Conservation (phyloP, 1,140 invertebrate species). For the Drosophila mauritiana region DNA sequence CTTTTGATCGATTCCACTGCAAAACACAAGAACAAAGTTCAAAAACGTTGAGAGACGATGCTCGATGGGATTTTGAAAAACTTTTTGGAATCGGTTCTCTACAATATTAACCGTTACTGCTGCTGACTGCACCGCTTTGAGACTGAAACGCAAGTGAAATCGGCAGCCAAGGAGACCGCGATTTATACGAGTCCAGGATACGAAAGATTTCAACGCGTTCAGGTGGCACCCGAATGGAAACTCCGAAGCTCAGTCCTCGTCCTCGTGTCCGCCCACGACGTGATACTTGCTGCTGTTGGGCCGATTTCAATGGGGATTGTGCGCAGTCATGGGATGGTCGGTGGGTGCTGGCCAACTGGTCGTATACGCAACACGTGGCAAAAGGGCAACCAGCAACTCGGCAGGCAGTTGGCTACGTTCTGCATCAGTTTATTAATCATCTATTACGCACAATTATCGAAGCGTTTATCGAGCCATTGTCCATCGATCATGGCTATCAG, state of each 20-base stretch:
- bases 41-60: conserved; percentile 17
- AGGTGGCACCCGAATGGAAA: conserved; percentile 24
- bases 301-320: conserved; percentile 49
- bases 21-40: conserved; percentile 39
- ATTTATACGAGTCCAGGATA: conserved; percentile 77
- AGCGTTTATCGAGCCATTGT: conserved; percentile 18
- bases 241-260: conserved; percentile 18
- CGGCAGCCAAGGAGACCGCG: conserved; percentile 59
- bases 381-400: conserved; percentile 6
- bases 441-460: conserved; percentile 76
- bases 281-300: conserved; percentile 8
- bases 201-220: conserved; percentile 76
- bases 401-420: conserved; percentile 16
- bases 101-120: conserved; percentile 51
- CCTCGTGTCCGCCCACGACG: conserved; percentile 49
- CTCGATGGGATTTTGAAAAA: conserved; percentile 23
- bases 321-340: conserved; percentile 59
- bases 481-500: conserved; percentile 71
- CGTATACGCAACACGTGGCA: conserved; percentile 74
- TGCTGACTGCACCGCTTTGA: conserved; percentile 68
- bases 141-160: conserved; percentile 78
- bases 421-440: conserved; percentile 62
- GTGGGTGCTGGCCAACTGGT: conserved; percentile 39
- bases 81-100: conserved; percentile 7
- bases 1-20: conserved; percentile 16